Evolutionary conservation across 2,888 invertebrate species (phyloP), one percentile per base, ranked within the genome.

Genomic region (Gasteruption jaculator): DNA sequence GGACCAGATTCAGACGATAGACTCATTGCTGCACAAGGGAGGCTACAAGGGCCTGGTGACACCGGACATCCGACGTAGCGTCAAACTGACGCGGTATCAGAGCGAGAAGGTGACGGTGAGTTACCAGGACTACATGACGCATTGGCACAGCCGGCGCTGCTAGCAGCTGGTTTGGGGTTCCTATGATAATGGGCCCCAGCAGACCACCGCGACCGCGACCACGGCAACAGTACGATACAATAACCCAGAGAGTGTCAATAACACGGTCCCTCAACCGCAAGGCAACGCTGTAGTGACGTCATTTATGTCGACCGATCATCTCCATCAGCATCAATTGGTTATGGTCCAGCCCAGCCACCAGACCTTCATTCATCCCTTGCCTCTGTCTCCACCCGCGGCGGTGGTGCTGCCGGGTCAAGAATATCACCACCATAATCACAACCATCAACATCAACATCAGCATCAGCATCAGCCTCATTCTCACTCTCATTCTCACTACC

Each of bases 1-100:
- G 99, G 91, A 97, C 80, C 92, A 93, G 75, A 82, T 91, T 54
- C 95, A 97, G 75, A 99, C 99, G 16, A 94, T 99, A 65, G 97
- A 99, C 75, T 94, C 96, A 26, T 76, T 99, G 48, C 80, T 99
- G 50, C 83, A 95, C 56, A 99, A 99, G 75, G 97, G 96, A 53
- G 99, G 99, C 33, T 96, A 85, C 75, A 92, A 92, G 71, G 90
- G 93, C 19, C 74, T 80, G 39, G 92, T 95, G 50, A 91, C 91
- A n/a, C 81, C 83, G 18, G 92, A 93, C 41, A 77, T 88, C 63
- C 82, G 95, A 42, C 84, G 88, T 61, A 85, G 86, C 68, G 88
- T 97, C 68, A 93, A 92, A 74, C 77, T 97, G 61, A 95, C 94
- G 38, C 88, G 95, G 57, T 97, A 97, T 74, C 93, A 93, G 72